Base-by-base conservation (phyloP, 2,113 vertebrate species). In the Cyprinodon tularosa region DNA sequence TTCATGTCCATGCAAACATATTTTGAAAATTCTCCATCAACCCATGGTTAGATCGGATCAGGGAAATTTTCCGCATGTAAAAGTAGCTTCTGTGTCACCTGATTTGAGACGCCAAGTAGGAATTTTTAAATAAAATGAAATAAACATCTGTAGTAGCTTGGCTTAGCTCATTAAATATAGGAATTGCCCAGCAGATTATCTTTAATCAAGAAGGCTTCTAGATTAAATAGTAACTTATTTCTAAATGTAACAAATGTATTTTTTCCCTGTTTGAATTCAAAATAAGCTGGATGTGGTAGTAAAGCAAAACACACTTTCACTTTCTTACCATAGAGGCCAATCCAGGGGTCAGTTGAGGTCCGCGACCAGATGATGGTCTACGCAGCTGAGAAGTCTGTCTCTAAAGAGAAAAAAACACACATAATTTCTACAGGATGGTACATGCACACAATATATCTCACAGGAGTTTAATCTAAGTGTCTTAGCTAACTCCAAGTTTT, bases 261-360 rank as follows among this genome's bases (percentile, higher is more conserved):
- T 53, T 7, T 2, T 53, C 7, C 50, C 9, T 9, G 7, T 15
- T 53, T n/a, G 20, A n/a, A 2, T 53, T 53, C 3, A 9, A 53
- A 20, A 17, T n/a, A 15, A 4, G 9, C 9, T 17, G 20, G 50
- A 20, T 20, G 44, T 53, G 20, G 17, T 9, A 53, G 14, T 12
- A 44, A 22, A 65, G 3, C 36, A 4, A 8, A 71, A 57, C 14
- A 45, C 40, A 45, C 4, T 7, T 4, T 39, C 37, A 0, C 63
- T 57, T 3, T 80, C 94, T 95, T 79, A 98, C 98, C 96, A 97
- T 96, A 50, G 95, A 96, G 65, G 96, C 96, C 38, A 98, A 96
- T 60, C 97, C 98, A 50, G 98, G 98, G 10, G 98, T 99, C 1
- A 99, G 88, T 60, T 99, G 98, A 74, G 96, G 97, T n/a, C 96